Evolutionary conservation across 2,113 vertebrate species (phyloP).

Genomic region (Desmodus rotundus): DNA sequence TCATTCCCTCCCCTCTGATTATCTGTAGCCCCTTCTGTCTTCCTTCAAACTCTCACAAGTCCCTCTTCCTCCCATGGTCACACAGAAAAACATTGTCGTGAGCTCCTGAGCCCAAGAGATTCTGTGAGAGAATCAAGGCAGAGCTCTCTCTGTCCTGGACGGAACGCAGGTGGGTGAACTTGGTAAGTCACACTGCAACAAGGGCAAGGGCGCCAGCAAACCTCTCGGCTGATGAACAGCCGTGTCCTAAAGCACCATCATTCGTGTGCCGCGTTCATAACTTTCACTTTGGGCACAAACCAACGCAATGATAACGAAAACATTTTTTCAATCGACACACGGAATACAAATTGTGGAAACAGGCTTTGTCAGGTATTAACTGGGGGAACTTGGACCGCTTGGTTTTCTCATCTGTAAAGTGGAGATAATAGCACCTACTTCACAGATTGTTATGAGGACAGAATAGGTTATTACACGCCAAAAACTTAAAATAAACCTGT

Average conservation of each 20-base stretch:
- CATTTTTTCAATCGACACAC: background rate
- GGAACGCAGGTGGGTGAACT: background rate
- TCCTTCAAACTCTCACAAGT: background rate
- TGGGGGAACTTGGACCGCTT: background rate
- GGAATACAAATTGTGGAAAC: background rate
- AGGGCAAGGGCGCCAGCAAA: background rate
- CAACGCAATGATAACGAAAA: background rate
- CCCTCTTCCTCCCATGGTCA: background rate
- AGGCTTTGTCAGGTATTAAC: background rate
- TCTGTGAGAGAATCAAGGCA: background rate
- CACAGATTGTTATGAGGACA: background rate
- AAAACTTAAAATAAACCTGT: background rate
- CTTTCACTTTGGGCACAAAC: background rate
- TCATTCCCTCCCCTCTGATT: background rate
- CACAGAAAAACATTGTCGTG: background rate
- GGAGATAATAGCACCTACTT: background rate
- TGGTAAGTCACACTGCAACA: background rate
- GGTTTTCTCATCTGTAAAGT: background rate
- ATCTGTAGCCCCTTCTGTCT: background rate
- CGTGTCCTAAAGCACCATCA: background rate
- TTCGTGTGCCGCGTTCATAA: background rate
- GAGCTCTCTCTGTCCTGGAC: background rate
- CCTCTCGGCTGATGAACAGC: background rate
- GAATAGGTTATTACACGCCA: background rate
- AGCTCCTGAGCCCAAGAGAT: background rate